Conservation (phyloP, 1,140 invertebrate genomes). For the Colletes latitarsis region DNA sequence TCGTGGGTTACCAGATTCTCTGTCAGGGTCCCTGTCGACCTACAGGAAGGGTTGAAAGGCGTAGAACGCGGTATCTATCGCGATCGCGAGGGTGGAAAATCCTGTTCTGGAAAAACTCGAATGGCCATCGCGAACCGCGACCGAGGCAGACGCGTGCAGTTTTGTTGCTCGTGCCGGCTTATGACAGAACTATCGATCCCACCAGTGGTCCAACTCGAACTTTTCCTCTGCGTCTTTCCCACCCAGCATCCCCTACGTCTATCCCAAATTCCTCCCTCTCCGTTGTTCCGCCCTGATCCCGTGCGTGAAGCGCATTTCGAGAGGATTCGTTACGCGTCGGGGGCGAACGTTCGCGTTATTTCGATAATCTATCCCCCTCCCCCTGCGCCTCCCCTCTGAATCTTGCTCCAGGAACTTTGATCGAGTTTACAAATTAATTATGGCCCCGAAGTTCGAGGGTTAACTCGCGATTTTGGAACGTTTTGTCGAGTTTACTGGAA, state of each 20-base stretch:
- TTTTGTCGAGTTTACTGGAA: not conserved
- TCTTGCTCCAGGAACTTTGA: not conserved
- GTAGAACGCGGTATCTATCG: too few relatives aligned
- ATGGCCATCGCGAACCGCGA: slow-evolving; percentile 47
- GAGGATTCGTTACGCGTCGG: not conserved
- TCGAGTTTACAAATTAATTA: slow-evolving; percentile 8
- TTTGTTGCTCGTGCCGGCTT: slow-evolving; percentile 60
- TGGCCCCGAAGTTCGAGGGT: not conserved
- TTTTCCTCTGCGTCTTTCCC: slow-evolving; percentile 20
- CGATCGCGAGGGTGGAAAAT: slow-evolving; percentile 5
- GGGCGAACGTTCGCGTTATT: not conserved
- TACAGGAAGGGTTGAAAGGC: too few relatives aligned
- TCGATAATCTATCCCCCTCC: slow-evolving; percentile 9
- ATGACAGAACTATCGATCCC: slow-evolving; percentile 65
- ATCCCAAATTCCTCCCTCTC: slow-evolving; percentile 26
- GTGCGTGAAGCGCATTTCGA: slow-evolving; percentile 21
- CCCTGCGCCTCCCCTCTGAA: too few relatives aligned
- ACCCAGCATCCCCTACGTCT: not conserved
- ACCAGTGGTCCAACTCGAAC: slow-evolving; percentile 46
- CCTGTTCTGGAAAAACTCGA: slow-evolving; percentile 39
- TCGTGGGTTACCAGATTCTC: not conserved
- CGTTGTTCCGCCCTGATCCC: not conserved
- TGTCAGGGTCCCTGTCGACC: not conserved
- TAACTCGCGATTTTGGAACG: not conserved
- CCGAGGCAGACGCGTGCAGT: slow-evolving; percentile 60